Evolutionary conservation across 2,888 invertebrate species (phyloP), one percentile per base, ranked within the genome.

Genomic region (Orthosia gracilis): DNA sequence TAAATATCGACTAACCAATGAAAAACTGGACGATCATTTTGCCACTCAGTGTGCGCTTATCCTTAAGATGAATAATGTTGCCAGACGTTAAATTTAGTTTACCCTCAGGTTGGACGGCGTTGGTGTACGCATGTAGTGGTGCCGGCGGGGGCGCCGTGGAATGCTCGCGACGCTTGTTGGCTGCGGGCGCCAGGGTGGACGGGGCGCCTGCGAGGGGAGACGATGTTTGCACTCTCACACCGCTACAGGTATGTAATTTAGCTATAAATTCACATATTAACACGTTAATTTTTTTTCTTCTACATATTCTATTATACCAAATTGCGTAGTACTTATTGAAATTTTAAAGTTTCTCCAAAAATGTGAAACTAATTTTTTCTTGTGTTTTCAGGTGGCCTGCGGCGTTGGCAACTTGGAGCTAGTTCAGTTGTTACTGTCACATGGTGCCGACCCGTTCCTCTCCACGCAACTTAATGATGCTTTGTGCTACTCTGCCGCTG

Each of bases 381-480:
- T 55, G 1, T 64, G 45, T 72, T 86, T 88, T 18, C 88, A 97
- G 97, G 97, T 98, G 72, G 98, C 99, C 2, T 98, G 98, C 74
- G 98, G 98, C 0, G 97, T 98, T 0, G 98, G 98, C 1, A 98
- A 98, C 86, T 93, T 98, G 59, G 98, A 99, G 86, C 97, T 99
- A 91, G 98, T 98, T 0, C 97, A 98, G 1, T 91, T 98, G 49
- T 95, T 99, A 49, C 93, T 99, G 62, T 97, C 98, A 0, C 98
- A 98, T 87, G 98, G 99, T 0, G 99, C 99, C 0, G 98, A 99
- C 90, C 98, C 99, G 0, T 99, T 99, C 94, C 97, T 98, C 5
- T 98, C 98, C 0, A 99, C 99, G 0, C 97, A 98, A 87, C 97
- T 98, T 76, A 98, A 98, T 88, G 98, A 98, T 89, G 97, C 98